Percentiles rank a stretch among this genome's conserved stretches.
Conservation (phyloP, 2,888 invertebrate species). For the Nemotelus pantherinus region DNA sequence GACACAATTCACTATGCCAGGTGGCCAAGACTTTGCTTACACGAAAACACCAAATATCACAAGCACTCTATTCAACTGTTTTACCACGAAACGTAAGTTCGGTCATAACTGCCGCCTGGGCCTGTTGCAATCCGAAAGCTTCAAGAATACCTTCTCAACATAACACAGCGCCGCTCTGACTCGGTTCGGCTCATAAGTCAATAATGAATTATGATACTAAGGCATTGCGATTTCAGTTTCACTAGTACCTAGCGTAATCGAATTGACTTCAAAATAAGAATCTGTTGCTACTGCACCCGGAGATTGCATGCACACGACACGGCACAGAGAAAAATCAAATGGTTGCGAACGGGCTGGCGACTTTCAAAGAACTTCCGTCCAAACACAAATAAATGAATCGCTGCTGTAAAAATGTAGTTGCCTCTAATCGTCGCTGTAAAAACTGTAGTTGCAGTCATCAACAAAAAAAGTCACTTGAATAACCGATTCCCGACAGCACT, state of each 20-base stretch:
- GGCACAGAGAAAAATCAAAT: not conserved
- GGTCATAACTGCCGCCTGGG: no score
- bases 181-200: no score
- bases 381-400: slow-evolving; percentile 31
- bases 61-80: slow-evolving; percentile 17
- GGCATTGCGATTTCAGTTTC: no score
- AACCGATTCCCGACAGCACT: slow-evolving; percentile 33
- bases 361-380: slow-evolving; percentile 40
- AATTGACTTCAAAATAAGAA: not conserved
- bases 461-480: slow-evolving; percentile 27
- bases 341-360: slow-evolving; percentile 15
- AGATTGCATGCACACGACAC: not conserved
- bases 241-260: no score
- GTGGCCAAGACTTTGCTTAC: not conserved
- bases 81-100: not conserved
- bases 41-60: not conserved
- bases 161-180: no score
- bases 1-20: not conserved
- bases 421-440: no score
- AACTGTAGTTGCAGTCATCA: not conserved
- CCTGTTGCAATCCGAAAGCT: no score
- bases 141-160: no score
- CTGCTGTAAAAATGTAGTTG: not conserved
- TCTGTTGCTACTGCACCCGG: slow-evolving; percentile 1
- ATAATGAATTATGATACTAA: no score